These are phyloP conservation scores for Pachymerium ferrugineum DNA, from an alignment of 2,888 invertebrate genomes.

Conservation along the genomic window DNA sequence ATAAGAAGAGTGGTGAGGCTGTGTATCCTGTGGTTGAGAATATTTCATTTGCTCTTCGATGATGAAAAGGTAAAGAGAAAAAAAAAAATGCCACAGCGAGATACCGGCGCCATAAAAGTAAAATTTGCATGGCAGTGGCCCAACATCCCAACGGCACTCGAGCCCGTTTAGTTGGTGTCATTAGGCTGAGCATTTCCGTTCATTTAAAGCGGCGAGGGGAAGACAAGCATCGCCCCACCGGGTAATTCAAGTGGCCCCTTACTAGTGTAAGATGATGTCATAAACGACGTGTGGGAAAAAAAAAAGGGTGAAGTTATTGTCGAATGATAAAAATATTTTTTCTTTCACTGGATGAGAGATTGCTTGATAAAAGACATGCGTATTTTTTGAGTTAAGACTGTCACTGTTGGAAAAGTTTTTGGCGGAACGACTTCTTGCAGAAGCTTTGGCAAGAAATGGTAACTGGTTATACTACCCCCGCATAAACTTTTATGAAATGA, in stretches of 20 bases:
- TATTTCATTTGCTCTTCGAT: not conserved
- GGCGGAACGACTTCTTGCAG: too few species aligned
- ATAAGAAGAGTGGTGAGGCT: not conserved
- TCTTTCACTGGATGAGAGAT: too few species aligned
- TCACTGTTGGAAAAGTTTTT: too few species aligned
- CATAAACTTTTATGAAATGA: too few species aligned
- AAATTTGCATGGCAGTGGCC: not conserved
- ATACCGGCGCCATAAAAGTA: not conserved
- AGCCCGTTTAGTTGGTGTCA: not conserved
- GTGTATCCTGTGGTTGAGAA: not conserved
- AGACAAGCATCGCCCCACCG: not conserved
- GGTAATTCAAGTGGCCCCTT: not conserved
- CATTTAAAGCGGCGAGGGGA: not conserved
- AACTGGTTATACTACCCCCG: too few species aligned
- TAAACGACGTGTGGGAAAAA: too few species aligned
- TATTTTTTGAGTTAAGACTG: too few species aligned
- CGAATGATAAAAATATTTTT: too few species aligned
- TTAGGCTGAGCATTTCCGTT: too few species aligned
- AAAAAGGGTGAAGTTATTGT: too few species aligned
- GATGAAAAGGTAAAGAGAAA: not conserved
- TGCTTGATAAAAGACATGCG: too few species aligned
- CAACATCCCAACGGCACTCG: not conserved
- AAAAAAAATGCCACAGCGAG: not conserved
- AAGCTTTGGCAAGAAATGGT: too few species aligned
- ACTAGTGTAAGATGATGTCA: not conserved